Evolutionary conservation across 2,888 invertebrate species (phyloP).

Genomic region (Orgyia antiqua): DNA sequence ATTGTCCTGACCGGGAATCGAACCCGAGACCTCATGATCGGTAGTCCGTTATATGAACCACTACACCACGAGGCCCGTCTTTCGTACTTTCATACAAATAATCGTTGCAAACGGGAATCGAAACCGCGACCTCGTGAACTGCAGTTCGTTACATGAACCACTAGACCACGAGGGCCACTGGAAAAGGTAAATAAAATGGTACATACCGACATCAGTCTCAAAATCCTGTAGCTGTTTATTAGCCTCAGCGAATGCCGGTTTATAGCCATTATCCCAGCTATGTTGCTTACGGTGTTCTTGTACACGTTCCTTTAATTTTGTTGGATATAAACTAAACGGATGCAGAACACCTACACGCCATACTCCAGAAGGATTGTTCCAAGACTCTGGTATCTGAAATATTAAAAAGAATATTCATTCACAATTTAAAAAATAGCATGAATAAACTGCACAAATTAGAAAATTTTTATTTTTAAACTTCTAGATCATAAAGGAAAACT

Average conservation of each 20-base stretch:
- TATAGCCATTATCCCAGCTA: conserved; percentile 90
- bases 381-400: conserved; percentile 84
- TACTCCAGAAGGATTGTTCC: conserved; percentile 90
- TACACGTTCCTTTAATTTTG: conserved; percentile 88
- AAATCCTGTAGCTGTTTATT: conserved; percentile 86
- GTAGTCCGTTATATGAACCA: too few relatives aligned
- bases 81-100: too few relatives aligned
- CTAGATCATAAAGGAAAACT: too few relatives aligned
- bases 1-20: too few relatives aligned
- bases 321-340: conserved; percentile 91
- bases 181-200: too few relatives aligned
- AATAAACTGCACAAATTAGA: neutral
- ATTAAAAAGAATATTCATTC: neutral
- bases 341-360: conserved; percentile 93
- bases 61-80: too few relatives aligned
- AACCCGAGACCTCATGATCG: too few relatives aligned
- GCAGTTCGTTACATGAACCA: too few relatives aligned
- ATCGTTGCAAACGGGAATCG: too few relatives aligned
- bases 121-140: too few relatives aligned
- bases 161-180: too few relatives aligned
- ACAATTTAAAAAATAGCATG: neutral
- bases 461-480: too few relatives aligned
- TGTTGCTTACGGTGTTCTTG: conserved; percentile 88
- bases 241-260: conserved; percentile 87
- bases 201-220: conserved; percentile 81